These are phyloP conservation scores for Caenorhabditis tropicalis DNA, from an alignment of 1,140 invertebrate genomes.

Conservation along the genomic window DNA sequence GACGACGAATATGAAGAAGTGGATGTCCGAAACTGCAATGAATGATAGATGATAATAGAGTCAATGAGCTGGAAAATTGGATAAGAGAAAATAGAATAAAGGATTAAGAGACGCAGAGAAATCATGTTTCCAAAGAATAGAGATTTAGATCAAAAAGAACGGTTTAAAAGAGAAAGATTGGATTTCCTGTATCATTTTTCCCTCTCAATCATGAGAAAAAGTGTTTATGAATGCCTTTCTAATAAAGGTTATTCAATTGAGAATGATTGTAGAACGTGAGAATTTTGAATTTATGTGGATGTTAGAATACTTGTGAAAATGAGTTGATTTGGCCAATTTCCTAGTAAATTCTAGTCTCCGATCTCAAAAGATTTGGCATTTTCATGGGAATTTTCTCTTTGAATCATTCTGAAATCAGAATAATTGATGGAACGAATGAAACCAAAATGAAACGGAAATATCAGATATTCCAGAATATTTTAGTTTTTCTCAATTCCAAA, in stretches of 20 bases:
- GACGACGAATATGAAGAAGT: neutral
- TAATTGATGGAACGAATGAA: neutral
- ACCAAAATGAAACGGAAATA: neutral
- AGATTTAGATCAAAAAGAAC: neutral
- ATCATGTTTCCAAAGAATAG: neutral
- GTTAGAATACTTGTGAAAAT: no score
- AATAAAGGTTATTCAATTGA: no score
- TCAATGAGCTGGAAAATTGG: conserved; percentile 35
- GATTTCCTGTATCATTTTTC: neutral
- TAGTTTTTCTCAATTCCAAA: neutral
- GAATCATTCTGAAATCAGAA: conserved; percentile 5
- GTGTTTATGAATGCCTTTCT: no score
- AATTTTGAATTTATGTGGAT: no score
- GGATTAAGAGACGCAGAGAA: neutral
- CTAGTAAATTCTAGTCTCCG: neutral
- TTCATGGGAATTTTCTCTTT: neutral
- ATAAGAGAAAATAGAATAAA: neutral
- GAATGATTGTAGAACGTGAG: no score
- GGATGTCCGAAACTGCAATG: neutral
- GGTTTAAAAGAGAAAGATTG: neutral
- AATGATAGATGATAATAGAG: conserved; percentile 35
- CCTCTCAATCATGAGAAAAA: neutral
- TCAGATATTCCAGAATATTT: conserved; percentile 21
- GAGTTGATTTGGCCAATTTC: neutral
- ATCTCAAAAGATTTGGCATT: neutral